These are phyloP conservation scores for Eurytoma adleriae DNA, from an alignment of 2,888 invertebrate genomes.

Conservation along the genomic window DNA sequence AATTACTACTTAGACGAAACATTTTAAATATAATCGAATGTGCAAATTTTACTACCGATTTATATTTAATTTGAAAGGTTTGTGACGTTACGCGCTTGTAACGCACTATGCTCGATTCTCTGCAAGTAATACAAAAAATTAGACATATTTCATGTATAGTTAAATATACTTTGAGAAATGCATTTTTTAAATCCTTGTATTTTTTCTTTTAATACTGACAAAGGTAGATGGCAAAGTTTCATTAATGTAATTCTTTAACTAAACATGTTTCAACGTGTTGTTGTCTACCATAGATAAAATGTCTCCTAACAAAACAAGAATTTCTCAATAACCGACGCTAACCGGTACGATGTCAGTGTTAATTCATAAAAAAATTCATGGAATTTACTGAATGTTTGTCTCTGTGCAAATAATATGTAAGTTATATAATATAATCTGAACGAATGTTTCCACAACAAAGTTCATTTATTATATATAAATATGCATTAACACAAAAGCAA, in stretches of 20 bases:
- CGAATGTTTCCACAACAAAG: conserved; percentile 38
- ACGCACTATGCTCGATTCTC: conserved; percentile 4
- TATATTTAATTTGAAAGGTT: conserved; percentile 38
- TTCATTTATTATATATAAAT: conserved; percentile 33
- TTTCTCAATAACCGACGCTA: conserved; percentile 8
- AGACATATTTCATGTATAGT: conserved; percentile 47
- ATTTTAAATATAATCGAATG: conserved; percentile 40
- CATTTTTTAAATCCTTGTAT: conserved; percentile 39
- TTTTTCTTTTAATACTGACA: conserved; percentile 41
- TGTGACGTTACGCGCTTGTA: conserved; percentile 35
- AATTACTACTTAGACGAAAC: conserved; percentile 32
- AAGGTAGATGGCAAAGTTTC: background rate
- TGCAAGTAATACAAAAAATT: conserved; percentile 24
- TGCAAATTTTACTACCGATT: conserved; percentile 36
- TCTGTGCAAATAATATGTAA: conserved; percentile 52
- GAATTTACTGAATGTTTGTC: conserved; percentile 43
- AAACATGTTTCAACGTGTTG: no score
- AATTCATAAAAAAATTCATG: conserved; percentile 20
- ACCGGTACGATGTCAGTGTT: conserved; percentile 32
- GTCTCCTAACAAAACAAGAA: background rate
- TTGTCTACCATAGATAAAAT: background rate
- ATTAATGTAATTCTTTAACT: background rate
- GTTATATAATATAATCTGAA: conserved; percentile 37
- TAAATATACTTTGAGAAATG: conserved; percentile 36
- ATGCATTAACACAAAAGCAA: conserved; percentile 21